Base-by-base conservation (phyloP, 2,113 vertebrate genomes). In the Istiophorus platypterus region DNA sequence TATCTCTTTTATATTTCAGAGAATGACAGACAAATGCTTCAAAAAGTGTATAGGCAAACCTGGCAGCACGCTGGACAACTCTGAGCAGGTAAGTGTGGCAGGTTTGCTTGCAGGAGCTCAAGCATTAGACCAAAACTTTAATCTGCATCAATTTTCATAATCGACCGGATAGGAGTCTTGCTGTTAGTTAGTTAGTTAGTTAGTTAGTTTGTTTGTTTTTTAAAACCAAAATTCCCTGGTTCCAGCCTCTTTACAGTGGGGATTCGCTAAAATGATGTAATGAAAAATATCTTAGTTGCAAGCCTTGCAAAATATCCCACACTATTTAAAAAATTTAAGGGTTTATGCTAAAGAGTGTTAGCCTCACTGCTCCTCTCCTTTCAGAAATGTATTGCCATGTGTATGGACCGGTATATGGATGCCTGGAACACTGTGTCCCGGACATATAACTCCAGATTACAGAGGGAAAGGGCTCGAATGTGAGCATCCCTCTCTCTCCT, bases 1-100 rank as follows among this genome's bases (percentile, higher is more conserved):
- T 5, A 12, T 54, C 13, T 27, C 7, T 5, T 6, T 54, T 54
- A 0, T 86, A 13, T 94, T 93, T 13, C 95, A 99, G 98, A 96
- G 97, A 78, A 98, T 99, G 98, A 99, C 98, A 0, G 98, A 99
- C 92, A 99, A 99, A 82, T 99, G 98, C 89, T 99, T 99, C 93
- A 96, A 97, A 91, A 99, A 99, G 93, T 99, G 98, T 87, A 96
- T 99, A 78, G 96, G 97, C n/a, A 99, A 99, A 84, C 98, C 98
- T 0, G 98, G 98, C 26, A 96, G 96, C 57, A 85, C 97, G 0
- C 78, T 99, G 92, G 98, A 99, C 79, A 99, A 99, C 89, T 97
- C 97, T 0, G 98, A 99, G 88, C 98, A 99, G 97, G 98, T 99
- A 87, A 10, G 70, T 7, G 13, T 26, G 42, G 13, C n/a, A 8